Conservation (phyloP, 2,113 vertebrate genomes). For the Leptobrachium leishanense region DNA sequence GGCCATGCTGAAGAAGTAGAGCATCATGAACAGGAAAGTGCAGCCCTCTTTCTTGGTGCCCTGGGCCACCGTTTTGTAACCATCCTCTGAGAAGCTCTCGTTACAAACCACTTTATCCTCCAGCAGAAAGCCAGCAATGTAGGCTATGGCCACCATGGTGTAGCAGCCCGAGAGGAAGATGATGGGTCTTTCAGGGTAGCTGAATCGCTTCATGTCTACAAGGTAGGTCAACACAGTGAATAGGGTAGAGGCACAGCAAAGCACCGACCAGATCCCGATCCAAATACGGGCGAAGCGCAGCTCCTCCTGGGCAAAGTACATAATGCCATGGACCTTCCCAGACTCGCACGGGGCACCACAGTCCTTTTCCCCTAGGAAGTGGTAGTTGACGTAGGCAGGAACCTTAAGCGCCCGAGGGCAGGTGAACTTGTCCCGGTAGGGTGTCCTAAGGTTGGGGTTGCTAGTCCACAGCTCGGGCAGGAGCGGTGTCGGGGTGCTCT, state of each 20-base stretch:
- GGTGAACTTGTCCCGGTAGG: constrained; percentile 70
- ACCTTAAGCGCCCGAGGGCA: constrained; percentile 83
- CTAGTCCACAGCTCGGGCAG: constrained; percentile 74
- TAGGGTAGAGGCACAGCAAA: constrained; percentile 90
- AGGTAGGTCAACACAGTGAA: constrained; percentile 93
- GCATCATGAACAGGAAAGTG: constrained; percentile 98
- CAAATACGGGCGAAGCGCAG: constrained; percentile 87
- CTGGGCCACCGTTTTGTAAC: constrained; percentile 87
- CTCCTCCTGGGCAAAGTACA: constrained; percentile 92
- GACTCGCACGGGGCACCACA: constrained; percentile 90
- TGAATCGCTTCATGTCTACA: constrained; percentile 95
- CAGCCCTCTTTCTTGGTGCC: constrained; percentile 94
- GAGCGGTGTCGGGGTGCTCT: constrained; percentile 69
- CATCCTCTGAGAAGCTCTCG: constrained; percentile 82
- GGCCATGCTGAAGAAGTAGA: constrained; percentile 97
- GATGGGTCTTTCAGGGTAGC: constrained; percentile 92
- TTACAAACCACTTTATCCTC: constrained; percentile 92
- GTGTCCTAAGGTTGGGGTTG: constrained; percentile 53
- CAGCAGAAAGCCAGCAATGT: constrained; percentile 87
- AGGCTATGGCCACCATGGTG: constrained; percentile 89
- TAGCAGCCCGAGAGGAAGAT: constrained; percentile 94
- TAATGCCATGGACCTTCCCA: constrained; percentile 78
- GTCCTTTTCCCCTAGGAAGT: constrained; percentile 89
- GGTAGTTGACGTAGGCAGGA: constrained; percentile 91
- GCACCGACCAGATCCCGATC: constrained; percentile 92